These are phyloP conservation scores for Drosophila athabasca DNA, from an alignment of 1,140 invertebrate species.

Conservation along the genomic window DNA sequence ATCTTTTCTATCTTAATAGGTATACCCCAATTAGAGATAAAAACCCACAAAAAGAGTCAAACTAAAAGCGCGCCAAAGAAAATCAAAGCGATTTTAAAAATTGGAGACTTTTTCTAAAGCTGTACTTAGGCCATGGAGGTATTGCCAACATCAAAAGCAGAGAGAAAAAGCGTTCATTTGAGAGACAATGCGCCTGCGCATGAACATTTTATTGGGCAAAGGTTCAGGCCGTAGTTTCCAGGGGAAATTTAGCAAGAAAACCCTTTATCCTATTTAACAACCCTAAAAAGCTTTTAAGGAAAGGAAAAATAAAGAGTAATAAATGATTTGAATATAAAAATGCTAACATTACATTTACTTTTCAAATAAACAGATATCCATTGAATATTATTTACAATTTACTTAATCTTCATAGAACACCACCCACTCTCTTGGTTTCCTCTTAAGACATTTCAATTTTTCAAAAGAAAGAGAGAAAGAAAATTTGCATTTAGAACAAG, in stretches of 20 bases:
- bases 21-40: background rate
- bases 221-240: constrained; percentile 1
- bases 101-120: constrained; percentile 28
- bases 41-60: too few relatives aligned
- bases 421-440: too few relatives aligned
- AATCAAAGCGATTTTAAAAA: background rate
- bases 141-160: constrained; percentile 13
- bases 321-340: too few relatives aligned
- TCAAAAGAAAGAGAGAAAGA: background rate
- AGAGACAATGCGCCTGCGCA: constrained; percentile 2
- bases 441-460: too few relatives aligned
- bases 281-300: constrained; percentile 18
- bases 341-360: too few relatives aligned
- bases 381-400: too few relatives aligned
- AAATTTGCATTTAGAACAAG: constrained; percentile 13
- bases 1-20: too few relatives aligned
- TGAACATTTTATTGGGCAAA: background rate
- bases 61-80: background rate
- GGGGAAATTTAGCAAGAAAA: constrained; percentile 8
- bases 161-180: background rate
- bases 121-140: background rate
- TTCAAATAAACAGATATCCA: too few relatives aligned
- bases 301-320: background rate
- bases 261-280: background rate
- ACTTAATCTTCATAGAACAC: too few relatives aligned